Percentiles rank a stretch among this genome's conserved stretches.
These are phyloP conservation scores for Caenorhabditis afra DNA, from an alignment of 2,888 invertebrate species.

Conservation along the genomic window DNA sequence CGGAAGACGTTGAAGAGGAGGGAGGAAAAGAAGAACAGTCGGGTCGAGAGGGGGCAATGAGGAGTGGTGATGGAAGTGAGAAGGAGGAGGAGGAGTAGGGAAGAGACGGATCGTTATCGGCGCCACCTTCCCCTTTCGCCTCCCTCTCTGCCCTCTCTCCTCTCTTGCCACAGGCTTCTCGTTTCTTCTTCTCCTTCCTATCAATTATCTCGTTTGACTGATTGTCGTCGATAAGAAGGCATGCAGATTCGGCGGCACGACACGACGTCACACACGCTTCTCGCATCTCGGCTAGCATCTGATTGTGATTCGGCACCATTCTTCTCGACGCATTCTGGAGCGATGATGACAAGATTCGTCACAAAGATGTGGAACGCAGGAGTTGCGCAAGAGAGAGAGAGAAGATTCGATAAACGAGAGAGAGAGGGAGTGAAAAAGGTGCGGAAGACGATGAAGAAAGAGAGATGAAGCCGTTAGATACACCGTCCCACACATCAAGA, in stretches of 20 bases:
- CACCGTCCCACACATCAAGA: no score
- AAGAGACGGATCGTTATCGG: conserved; percentile 39
- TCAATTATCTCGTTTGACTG: conserved; percentile 32
- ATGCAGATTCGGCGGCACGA: no score
- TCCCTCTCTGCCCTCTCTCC: conserved; percentile 26
- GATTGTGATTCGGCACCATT: conserved; percentile 47
- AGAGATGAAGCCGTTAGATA: conserved; percentile 1
- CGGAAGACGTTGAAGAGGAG: conserved; percentile 24
- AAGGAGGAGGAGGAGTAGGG: background rate
- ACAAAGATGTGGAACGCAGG: no score
- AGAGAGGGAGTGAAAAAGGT: conserved; percentile 16
- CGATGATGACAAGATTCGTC: background rate
- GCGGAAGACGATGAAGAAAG: background rate
- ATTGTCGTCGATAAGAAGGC: no score
- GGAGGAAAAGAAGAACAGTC: conserved; percentile 32
- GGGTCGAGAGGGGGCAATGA: conserved; percentile 35
- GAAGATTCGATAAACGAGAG: background rate
- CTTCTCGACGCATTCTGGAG: conserved; percentile 27
- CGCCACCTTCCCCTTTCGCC: conserved; percentile 11
- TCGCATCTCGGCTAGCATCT: conserved; percentile 52
- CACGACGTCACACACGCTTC: background rate
- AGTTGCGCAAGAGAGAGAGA: no score
- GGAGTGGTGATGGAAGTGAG: background rate
- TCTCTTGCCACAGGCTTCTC: conserved; percentile 11
- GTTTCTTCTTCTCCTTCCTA: background rate